Percentiles rank a stretch among this genome's conserved stretches.
phyloP scores from a whole-genome alignment of 2,113 vertebrate species.

The Excalfactoria chinensis region DNA sequence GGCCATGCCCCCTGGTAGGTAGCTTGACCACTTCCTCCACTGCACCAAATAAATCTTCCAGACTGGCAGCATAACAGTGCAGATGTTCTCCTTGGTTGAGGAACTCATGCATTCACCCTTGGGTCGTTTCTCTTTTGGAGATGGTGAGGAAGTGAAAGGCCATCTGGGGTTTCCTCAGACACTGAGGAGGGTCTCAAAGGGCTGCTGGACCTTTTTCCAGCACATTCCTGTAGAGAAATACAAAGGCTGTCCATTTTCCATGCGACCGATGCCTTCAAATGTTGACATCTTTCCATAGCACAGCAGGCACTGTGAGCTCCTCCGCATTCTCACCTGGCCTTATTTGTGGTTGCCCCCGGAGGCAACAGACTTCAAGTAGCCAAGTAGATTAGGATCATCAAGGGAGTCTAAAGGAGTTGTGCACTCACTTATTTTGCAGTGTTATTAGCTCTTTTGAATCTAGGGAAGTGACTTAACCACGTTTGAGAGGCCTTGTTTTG shows the following conservation, averaged over 20 bases:
- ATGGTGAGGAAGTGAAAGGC: not conserved
- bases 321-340: not conserved
- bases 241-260: not conserved
- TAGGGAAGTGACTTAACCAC: not conserved
- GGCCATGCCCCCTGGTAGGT: not conserved
- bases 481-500: not conserved
- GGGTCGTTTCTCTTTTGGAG: not conserved
- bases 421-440: not conserved
- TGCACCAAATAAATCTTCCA: not conserved
- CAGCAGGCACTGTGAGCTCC: not conserved
- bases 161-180: not conserved
- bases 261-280: not conserved
- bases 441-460: not conserved
- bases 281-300: not conserved
- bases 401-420: not conserved
- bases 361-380: not conserved
- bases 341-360: too few relatives aligned
- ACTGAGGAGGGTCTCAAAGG: not conserved
- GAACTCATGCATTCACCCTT: not conserved
- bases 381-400: not conserved
- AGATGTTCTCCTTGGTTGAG: not conserved
- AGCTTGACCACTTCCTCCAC: not conserved
- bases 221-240: not conserved
- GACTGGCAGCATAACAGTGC: not conserved
- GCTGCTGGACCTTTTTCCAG: not conserved